A percentile compares a stretch with the other conserved stretches of the same genome.
Conservation (phyloP, 2,888 invertebrate genomes). For the Philonicus albiceps region DNA sequence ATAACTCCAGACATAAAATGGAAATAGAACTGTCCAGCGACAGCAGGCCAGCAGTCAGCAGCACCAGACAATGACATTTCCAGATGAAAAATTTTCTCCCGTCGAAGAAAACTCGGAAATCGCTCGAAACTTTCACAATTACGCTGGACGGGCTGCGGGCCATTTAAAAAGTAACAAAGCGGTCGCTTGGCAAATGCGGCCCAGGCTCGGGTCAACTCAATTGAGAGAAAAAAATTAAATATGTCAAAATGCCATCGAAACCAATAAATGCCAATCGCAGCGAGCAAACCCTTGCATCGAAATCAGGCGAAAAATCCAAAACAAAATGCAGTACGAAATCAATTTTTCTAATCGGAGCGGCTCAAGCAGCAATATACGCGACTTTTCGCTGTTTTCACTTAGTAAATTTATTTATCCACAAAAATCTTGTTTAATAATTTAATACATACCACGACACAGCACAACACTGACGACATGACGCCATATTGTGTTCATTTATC, state of each 20-base stretch:
- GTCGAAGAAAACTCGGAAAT: not conserved
- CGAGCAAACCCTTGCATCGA: not conserved
- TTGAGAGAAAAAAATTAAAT: not conserved
- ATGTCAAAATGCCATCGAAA: slow-evolving; percentile 25
- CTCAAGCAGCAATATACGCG: not conserved
- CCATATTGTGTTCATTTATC: slow-evolving; percentile 75
- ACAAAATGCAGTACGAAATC: not conserved
- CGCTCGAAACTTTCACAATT: not conserved
- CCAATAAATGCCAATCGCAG: slow-evolving; percentile 16
- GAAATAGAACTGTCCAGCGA: not conserved
- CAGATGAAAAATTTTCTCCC: not conserved
- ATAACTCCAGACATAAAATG: not conserved
- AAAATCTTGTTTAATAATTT: slow-evolving; percentile 36
- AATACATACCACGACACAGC: slow-evolving; percentile 93
- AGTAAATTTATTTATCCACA: slow-evolving; percentile 38
- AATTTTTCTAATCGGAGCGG: not conserved
- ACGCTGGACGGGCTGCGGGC: not conserved
- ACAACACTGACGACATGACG: slow-evolving; percentile 96
- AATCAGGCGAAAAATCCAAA: not conserved
- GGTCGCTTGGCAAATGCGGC: not conserved
- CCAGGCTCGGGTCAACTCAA: not conserved
- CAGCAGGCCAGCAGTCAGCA: not conserved
- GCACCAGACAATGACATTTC: slow-evolving; percentile 25
- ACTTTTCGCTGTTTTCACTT: slow-evolving; percentile 42
- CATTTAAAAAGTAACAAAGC: not conserved